Evolutionary conservation across 1,140 invertebrate genomes (phyloP), one percentile per base, ranked within the genome.

Genomic region (Drosophila auraria): DNA sequence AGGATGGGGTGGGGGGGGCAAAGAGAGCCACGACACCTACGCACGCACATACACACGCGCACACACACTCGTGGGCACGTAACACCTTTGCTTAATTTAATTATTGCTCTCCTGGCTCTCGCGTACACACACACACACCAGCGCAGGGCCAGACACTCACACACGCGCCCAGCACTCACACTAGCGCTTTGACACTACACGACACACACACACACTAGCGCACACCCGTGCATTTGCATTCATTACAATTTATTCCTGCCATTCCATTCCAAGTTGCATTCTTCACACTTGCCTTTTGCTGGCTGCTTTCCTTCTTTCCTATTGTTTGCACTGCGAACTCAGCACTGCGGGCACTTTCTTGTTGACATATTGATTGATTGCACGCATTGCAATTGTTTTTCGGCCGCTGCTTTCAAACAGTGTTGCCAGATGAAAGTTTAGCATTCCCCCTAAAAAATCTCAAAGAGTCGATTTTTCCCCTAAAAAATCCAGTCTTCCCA

Each of bases 21-120:
- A 36, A 70, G 62, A 70, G 66, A 70, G 66, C 63, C 63, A 68
- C 66, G 65, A 71, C 70, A 72, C 70, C 69, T 71, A 72, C 53
- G 51, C 70, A 70, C 49, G 17, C 60, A 82, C 54, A 57, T 57
- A 57, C 49, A 30, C 65, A 82, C 45, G 56, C 78, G 60, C 49
- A 51, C 50, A 74, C 70, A 83, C 76, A 64, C 65, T 50, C 59
- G 45, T 54, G 59, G 66, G 73, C 64, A 84, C 74, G 74, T 84
- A 84, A 81, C 82, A 84, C 78, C 82, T 84, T 84, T 78, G 82
- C 82, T 84, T 78, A 84, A 84, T 84, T 84, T 86, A 86, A 84
- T 84, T 84, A 84, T 84, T 83, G 72, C 82, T 84, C 82, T 81
- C 82, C 82, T 80, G 64, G 44, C 81, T 80, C 81, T 84, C 76